A percentile compares a stretch with the other conserved stretches of the same genome.
These are phyloP conservation scores for Petrocephalus sullivani DNA, from an alignment of 2,797 vertebrate genomes.

Conservation along the genomic window DNA sequence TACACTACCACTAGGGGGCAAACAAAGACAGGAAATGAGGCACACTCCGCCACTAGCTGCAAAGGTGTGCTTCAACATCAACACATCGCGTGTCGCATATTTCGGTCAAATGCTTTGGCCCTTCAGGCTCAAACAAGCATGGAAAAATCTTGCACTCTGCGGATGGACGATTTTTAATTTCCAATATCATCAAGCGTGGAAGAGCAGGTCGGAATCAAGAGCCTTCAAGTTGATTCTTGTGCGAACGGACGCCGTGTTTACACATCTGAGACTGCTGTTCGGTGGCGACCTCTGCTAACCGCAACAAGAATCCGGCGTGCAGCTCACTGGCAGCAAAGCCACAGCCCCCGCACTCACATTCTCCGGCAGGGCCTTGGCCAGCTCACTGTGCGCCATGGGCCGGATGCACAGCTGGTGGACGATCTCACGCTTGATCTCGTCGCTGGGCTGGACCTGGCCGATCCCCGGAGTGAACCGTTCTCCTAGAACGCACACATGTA, in stretches of 20 bases:
- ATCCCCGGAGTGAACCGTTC: constrained; percentile 85
- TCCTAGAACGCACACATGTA: constrained; percentile 43
- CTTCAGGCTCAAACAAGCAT: neutral
- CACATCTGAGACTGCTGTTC: neutral
- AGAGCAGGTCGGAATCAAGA: neutral
- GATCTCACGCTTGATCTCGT: constrained; percentile 89
- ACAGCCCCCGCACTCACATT: constrained; percentile 69
- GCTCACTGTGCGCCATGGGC: constrained; percentile 94
- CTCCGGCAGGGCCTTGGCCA: constrained; percentile 91
- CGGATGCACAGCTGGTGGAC: constrained; percentile 91
- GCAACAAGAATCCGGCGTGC: constrained; percentile 47
- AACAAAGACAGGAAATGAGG: neutral
- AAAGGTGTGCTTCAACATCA: neutral
- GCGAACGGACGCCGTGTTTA: neutral
- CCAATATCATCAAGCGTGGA: neutral
- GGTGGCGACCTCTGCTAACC: neutral
- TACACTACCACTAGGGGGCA: constrained; percentile 20
- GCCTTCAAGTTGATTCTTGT: neutral
- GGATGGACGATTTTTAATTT: constrained; percentile 1
- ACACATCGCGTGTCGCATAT: neutral
- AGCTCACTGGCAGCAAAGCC: constrained; percentile 80
- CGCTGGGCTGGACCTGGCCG: constrained; percentile 75
- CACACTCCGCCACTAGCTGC: neutral
- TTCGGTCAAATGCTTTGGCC: neutral
- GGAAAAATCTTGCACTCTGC: neutral